A percentile compares a stretch with the other conserved stretches of the same genome.
Evolutionary conservation across 2,113 vertebrate genomes (phyloP).

Genomic region (Petrocephalus zakoni): DNA sequence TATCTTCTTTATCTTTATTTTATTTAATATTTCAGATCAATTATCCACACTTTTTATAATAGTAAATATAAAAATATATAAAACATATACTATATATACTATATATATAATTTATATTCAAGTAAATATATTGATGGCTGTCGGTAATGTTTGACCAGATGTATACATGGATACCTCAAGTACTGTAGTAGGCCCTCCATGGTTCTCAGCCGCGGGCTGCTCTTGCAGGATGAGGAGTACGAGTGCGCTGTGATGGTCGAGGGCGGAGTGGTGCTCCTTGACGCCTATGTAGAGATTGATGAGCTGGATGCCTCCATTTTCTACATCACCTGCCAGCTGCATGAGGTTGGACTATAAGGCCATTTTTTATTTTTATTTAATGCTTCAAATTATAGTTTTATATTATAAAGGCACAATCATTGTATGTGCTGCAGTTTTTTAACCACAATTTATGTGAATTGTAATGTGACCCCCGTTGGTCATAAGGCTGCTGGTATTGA

Average conservation of each 20-base stretch:
- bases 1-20: too few species aligned
- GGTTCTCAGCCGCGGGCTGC: conserved; percentile 16
- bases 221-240: conserved; percentile 70
- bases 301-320: conserved; percentile 60
- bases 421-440: background rate
- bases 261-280: conserved; percentile 69
- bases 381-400: background rate
- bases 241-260: conserved; percentile 84
- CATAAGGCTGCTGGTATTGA: background rate
- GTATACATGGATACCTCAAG: background rate
- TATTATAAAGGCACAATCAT: background rate
- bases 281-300: conserved; percentile 69
- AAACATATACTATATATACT: too few species aligned
- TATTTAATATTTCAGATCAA: background rate
- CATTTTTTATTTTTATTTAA: background rate
- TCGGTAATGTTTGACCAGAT: background rate
- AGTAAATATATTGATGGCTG: background rate
- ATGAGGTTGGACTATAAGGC: conserved; percentile 56
- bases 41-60: background rate
- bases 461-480: background rate
- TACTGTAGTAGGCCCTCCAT: background rate
- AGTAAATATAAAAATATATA: too few species aligned
- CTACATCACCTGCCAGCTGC: conserved; percentile 74
- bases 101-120: too few species aligned
- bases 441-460: background rate